Percentiles rank a stretch among this genome's conserved stretches.
These are phyloP conservation scores for Oryzias javanicus DNA, from an alignment of 2,113 vertebrate genomes.

Conservation along the genomic window DNA sequence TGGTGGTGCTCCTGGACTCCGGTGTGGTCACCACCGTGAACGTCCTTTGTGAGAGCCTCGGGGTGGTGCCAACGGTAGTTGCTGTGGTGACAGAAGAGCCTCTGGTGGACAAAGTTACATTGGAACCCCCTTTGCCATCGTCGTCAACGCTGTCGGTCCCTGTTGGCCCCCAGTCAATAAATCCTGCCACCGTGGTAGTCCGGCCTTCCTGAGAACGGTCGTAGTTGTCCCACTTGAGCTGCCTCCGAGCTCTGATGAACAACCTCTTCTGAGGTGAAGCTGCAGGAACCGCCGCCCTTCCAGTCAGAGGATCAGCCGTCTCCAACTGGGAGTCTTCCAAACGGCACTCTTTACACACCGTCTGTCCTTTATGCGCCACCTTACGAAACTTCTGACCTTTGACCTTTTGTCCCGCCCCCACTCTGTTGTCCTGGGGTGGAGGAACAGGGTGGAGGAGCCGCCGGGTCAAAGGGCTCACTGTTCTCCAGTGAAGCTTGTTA, in stretches of 20 bases:
- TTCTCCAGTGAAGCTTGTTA: conserved; percentile 73
- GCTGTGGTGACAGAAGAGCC: conserved; percentile 66
- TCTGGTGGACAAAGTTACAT: conserved; percentile 67
- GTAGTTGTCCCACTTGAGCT: conserved; percentile 74
- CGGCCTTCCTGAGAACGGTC: conserved; percentile 74
- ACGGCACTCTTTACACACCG: conserved; percentile 62
- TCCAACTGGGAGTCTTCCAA: conserved; percentile 59
- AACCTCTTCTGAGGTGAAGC: conserved; percentile 54
- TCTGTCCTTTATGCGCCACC: conserved; percentile 52
- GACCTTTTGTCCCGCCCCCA: conserved; percentile 44
- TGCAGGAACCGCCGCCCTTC: conserved; percentile 40
- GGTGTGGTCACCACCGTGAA: conserved; percentile 70
- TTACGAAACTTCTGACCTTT: conserved; percentile 60
- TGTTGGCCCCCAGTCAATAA: conserved; percentile 83
- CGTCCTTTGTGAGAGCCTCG: conserved; percentile 73
- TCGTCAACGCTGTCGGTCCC: conserved; percentile 72
- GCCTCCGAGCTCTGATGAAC: conserved; percentile 72
- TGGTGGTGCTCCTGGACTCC: conserved; percentile 75
- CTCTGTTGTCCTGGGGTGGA: conserved; percentile 52
- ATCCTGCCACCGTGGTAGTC: conserved; percentile 80
- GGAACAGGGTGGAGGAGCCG: conserved; percentile 62
- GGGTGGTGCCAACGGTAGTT: conserved; percentile 65
- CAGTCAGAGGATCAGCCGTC: conserved; percentile 38
- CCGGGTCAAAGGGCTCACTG: conserved; percentile 66
- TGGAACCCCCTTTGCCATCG: conserved; percentile 55